phyloP scores from a whole-genome alignment of 53 echinoderm and acorn worm species.

The Echinometra lucunter region DNA sequence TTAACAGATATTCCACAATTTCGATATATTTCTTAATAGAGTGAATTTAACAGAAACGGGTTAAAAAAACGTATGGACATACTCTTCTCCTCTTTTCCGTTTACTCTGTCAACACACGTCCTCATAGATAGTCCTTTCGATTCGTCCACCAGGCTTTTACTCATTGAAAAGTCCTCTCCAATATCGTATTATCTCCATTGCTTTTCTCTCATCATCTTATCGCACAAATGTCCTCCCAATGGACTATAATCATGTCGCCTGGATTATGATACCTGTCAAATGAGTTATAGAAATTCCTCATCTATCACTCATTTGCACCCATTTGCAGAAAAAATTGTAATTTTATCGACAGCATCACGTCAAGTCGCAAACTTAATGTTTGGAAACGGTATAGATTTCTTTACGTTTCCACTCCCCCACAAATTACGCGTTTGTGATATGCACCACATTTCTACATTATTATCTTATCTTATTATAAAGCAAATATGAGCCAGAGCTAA shows the following conservation, averaged over 20 bases:
- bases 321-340: not conserved
- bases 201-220: not conserved
- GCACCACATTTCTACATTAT: too few relatives aligned
- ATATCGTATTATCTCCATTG: not conserved
- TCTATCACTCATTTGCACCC: not conserved
- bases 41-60: not conserved
- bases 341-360: not conserved
- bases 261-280: not conserved
- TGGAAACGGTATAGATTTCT: not conserved
- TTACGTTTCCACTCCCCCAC: too few relatives aligned
- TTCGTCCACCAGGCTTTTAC: not conserved
- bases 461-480: too few relatives aligned
- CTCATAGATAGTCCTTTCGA: not conserved
- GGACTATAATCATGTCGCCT: not conserved
- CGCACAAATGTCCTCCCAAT: not conserved
- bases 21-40: too few relatives aligned
- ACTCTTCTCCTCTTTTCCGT: not conserved
- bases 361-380: not conserved
- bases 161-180: not conserved
- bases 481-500: too few relatives aligned
- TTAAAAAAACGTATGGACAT: not conserved
- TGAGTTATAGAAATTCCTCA: not conserved
- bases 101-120: not conserved
- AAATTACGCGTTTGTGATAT: too few relatives aligned
- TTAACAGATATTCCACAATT: too few relatives aligned